Evolutionary conservation across 2,797 vertebrate species (phyloP), one percentile per base, ranked within the genome.

Genomic region (Tadarida brasiliensis): DNA sequence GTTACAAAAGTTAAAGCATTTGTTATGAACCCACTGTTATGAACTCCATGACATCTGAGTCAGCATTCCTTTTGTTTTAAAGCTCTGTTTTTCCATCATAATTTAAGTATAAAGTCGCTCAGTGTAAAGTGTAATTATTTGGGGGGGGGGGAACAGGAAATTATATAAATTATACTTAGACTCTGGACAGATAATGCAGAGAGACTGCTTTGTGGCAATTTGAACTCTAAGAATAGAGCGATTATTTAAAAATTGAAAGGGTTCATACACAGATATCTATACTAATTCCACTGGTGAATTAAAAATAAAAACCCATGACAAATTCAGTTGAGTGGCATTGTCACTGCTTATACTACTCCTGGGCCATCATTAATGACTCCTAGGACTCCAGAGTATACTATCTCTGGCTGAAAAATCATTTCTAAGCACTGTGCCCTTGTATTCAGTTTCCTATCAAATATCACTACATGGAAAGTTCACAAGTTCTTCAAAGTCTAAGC

Each of bases 221-320:
- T 82, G 74, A 82, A 82, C 22, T 54, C 26, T 70, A 47, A 92
- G 17, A 44, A 26, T 26, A 44, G 17, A 74, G 17, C 1, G 81
- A 70, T 82, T 92, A 33, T 70, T 92, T 61, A 20, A 63, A 85
- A 95, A 63, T 71, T 73, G 28, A 90, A 92, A 88, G 7, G 10
- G 44, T 12, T 35, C 26, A 65, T 77, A 67, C 7, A 7, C 28
- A 91, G 22, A 16, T 83, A 92, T n/a, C 15, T 77, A 10, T 28
- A 83, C 30, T 63, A 71, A 87, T 63, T 87, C 28, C 6, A 83
- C 11, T 57, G 22, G 11, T 35, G 20, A 83, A 61, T 87, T 70
- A 22, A 57, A 86, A 82, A 76, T 82, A 33, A 91, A 83, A 91
- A 90, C 16, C 14, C 17, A 57, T 67, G 39, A 6, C 17, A 83